Conservation (phyloP, 2,888 invertebrate species). For the Dasypogon diadema region DNA sequence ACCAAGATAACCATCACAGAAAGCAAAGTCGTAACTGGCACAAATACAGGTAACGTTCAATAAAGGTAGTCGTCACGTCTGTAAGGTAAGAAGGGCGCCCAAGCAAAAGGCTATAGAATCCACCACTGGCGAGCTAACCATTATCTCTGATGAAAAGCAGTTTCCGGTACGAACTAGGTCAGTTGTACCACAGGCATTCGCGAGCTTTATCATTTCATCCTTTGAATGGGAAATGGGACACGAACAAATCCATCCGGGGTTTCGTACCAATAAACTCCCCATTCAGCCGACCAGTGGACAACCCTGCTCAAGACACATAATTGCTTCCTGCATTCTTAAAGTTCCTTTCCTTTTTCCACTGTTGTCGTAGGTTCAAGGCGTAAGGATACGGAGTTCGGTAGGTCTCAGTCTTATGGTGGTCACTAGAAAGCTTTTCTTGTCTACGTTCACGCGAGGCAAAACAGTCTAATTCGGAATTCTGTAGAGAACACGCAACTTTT, state of each 20-base stretch:
- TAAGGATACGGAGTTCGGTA: constrained; percentile 16
- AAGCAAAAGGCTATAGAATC: neutral
- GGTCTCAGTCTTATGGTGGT: constrained; percentile 21
- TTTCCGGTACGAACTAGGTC: constrained; percentile 20
- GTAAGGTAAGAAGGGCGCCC: neutral
- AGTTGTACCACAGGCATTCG: constrained; percentile 26
- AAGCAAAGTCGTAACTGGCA: constrained; percentile 4
- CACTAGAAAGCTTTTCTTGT: constrained; percentile 35
- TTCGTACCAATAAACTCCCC: neutral
- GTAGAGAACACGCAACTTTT: constrained; percentile 39
- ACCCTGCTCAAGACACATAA: constrained; percentile 18
- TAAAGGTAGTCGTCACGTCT: neutral
- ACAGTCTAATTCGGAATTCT: constrained; percentile 25
- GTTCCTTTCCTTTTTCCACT: constrained; percentile 5
- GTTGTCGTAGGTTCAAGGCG: constrained; percentile 33
- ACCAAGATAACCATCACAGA: constrained; percentile 1
- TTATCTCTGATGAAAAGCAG: constrained; percentile 28
- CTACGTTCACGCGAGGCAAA: neutral
- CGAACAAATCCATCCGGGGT: neutral
- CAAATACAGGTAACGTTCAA: neutral
- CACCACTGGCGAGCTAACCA: neutral
- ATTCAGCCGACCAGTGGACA: constrained; percentile 34
- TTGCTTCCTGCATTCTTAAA: constrained; percentile 41
- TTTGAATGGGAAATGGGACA: constrained; percentile 41
- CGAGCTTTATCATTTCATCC: constrained; percentile 10